Base-by-base conservation (phyloP, 2,113 vertebrate genomes). In the Etheostoma spectabile region DNA sequence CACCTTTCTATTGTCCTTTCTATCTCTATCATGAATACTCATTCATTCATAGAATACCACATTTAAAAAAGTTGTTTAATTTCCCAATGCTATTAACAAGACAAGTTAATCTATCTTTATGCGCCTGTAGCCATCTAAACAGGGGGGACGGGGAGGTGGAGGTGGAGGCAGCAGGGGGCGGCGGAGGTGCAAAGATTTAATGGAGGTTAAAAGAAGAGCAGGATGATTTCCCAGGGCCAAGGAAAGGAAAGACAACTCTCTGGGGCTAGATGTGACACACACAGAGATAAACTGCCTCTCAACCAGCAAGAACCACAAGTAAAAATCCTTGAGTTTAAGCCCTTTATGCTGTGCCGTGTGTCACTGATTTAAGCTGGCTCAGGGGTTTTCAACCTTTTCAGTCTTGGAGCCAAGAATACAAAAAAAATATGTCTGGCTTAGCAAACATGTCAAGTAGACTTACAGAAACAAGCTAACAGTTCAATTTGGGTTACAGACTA, bases 41-140 rank as follows among this genome's bases (percentile, higher is more conserved):
- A 90, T 92, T 64, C n/a, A 83, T 92, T 92, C 89, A 92, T 80
- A 74, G 69, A 85, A 86, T 86, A 86, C 61, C 72, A 45, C 87
- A 70, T 79, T 86, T 67, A 79, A 90, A 88, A 89, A 88, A 89
- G 89, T 85, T 80, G 75, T 86, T 88, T 88, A 85, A 89, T 90
- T 88, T 85, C 79, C 68, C 42, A 21, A 27, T 38, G 80, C 74
- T 57, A 66, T 93, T 85, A 91, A 93, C 18, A 52, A 24, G 59
- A 61, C 75, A 57, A 63, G 80, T 84, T 87, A 78, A 87, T 86
- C 75, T 72, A 49, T 79, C 68, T 89, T 70, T 69, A 69, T 60
- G 62, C 22, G 42, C 27, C 61, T 18, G 52, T 56, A 72, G 75
- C 13, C 46, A 55, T 74, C 57, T 51, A n/a, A 70, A 75, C 52